phyloP scores from a whole-genome alignment of 2,797 vertebrate species.

The Macropodus opercularis region DNA sequence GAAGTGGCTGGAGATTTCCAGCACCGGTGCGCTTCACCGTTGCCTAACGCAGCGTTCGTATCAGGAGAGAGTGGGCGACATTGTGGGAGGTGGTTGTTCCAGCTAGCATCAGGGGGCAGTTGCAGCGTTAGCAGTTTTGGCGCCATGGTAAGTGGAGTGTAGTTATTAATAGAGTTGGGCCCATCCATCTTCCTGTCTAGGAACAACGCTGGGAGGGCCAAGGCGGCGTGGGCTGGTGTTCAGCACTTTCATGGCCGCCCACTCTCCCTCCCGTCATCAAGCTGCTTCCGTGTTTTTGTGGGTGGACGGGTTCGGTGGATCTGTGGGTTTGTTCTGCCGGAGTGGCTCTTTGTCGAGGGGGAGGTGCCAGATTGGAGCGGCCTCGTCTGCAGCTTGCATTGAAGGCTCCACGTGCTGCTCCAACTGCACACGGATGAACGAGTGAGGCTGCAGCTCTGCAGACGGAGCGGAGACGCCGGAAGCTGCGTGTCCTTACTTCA shows the following conservation, averaged over 20 bases:
- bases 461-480: no score
- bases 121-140: conserved; percentile 80
- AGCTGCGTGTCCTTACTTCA: conserved; percentile 51
- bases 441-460: no score
- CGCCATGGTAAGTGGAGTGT: conserved; percentile 77
- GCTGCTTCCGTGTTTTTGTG: conserved; percentile 55
- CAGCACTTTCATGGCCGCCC: conserved; percentile 76
- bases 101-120: conserved; percentile 74
- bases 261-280: conserved; percentile 70
- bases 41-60: conserved; percentile 63
- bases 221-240: conserved; percentile 75
- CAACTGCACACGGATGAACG: no score
- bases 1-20: conserved; percentile 56
- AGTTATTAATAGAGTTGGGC: conserved; percentile 81
- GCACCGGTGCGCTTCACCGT: conserved; percentile 46
- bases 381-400: conserved; percentile 2
- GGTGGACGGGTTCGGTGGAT: conserved; percentile 48
- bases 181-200: conserved; percentile 81
- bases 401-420: no score
- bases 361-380: conserved; percentile 12
- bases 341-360: conserved; percentile 8
- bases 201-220: conserved; percentile 73
- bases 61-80: conserved; percentile 74
- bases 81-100: conserved; percentile 77
- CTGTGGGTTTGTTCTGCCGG: conserved; percentile 38